A percentile compares a stretch with the other conserved stretches of the same genome.
These are phyloP conservation scores for Hydractinia symbiolongicarpus DNA, from an alignment of 30 jellyfish, hydroid and myxozoan species.

Conservation along the genomic window DNA sequence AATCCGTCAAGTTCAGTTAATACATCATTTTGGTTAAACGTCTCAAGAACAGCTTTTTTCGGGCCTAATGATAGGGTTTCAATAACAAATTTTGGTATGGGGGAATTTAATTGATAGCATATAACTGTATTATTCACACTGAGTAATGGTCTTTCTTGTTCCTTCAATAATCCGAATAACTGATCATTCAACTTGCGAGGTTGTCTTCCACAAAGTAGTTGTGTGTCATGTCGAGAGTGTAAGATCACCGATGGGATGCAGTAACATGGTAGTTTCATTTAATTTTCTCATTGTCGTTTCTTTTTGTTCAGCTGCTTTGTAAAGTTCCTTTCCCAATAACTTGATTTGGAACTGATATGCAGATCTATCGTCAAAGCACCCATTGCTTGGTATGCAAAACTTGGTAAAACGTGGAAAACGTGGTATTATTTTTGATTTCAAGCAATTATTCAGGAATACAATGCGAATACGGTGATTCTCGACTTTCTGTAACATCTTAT, in stretches of 20 bases:
- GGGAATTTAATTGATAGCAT: too few relatives aligned
- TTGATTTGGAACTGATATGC: neutral
- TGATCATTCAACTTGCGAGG: neutral
- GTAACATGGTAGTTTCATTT: neutral
- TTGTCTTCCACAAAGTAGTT: neutral
- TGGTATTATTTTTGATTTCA: conserved; percentile 5
- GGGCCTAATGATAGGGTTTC: too few relatives aligned
- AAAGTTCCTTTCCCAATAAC: neutral
- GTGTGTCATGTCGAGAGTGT: conserved; percentile 4
- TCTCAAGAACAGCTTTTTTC: too few relatives aligned
- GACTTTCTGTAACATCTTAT: neutral
- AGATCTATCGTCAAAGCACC: neutral
- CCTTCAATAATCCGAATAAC: too few relatives aligned
- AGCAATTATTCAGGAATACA: conserved; percentile 3
- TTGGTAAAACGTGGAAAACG: neutral
- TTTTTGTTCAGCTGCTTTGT: neutral
- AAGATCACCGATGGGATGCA: neutral
- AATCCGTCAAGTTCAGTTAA: too few relatives aligned
- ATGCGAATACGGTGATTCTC: neutral
- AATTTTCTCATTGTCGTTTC: neutral
- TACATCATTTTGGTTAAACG: too few relatives aligned
- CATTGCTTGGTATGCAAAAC: neutral
- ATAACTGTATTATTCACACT: too few relatives aligned
- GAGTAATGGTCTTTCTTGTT: too few relatives aligned
- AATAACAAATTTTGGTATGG: too few relatives aligned